These are phyloP conservation scores for Molossus molossus DNA, from an alignment of 2,797 vertebrate species.

Conservation along the genomic window DNA sequence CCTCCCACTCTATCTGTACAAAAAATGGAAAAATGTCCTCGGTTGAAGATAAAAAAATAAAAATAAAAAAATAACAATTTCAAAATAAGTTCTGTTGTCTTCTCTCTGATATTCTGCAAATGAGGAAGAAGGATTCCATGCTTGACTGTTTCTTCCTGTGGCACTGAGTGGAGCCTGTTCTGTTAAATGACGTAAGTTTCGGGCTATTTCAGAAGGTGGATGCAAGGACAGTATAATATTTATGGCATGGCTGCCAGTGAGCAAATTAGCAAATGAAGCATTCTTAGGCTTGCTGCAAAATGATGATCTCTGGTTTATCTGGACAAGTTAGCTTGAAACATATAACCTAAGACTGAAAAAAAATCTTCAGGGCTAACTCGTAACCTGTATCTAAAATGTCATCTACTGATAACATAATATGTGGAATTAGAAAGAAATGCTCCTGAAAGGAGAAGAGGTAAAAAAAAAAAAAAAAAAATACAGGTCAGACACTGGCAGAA, in stretches of 20 bases:
- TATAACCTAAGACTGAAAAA: not conserved
- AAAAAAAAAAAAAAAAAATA: not conserved
- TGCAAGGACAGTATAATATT: not conserved
- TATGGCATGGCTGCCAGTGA: not conserved
- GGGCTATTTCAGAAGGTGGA: conserved; percentile 1
- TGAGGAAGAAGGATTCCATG: not conserved
- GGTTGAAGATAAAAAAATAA: no score
- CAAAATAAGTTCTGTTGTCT: not conserved
- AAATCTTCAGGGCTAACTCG: not conserved
- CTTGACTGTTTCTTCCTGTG: not conserved
- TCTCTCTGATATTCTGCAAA: not conserved
- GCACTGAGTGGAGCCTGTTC: not conserved
- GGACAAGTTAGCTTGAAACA: conserved; percentile 17
- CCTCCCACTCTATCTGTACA: no score
- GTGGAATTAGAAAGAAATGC: not conserved
- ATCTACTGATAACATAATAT: not conserved
- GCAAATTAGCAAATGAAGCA: not conserved
- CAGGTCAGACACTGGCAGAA: not conserved
- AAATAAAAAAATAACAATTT: not conserved
- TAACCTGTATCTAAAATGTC: conserved; percentile 50
- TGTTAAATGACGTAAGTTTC: not conserved
- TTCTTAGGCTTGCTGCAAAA: conserved; percentile 54
- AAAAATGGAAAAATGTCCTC: no score
- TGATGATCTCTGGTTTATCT: conserved; percentile 18
- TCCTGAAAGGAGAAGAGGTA: not conserved